Evolutionary conservation across 2,113 vertebrate genomes (phyloP).

Genomic region (Sterrhoptilus dennistouni): DNA sequence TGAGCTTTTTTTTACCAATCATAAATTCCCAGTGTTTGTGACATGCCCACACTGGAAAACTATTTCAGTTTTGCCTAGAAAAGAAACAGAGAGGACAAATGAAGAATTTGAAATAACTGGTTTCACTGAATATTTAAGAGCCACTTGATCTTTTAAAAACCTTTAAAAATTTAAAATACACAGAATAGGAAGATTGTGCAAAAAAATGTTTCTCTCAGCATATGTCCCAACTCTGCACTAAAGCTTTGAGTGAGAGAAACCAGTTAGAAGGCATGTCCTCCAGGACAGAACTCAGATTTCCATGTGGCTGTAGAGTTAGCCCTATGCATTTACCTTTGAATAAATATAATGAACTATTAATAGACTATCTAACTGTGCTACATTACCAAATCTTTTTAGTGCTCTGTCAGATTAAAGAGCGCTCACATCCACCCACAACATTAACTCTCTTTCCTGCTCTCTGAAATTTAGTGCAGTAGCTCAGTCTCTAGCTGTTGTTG

Average conservation of each 20-base stretch:
- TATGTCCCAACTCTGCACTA: background rate
- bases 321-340: background rate
- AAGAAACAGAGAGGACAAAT: background rate
- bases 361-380: background rate
- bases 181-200: background rate
- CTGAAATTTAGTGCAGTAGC: background rate
- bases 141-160: background rate
- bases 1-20: background rate
- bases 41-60: background rate
- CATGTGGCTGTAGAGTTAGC: background rate
- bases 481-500: background rate
- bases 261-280: background rate
- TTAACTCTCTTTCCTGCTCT: background rate
- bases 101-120: background rate
- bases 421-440: background rate
- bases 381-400: background rate
- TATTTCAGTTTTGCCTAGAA: background rate
- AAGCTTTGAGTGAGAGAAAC: background rate
- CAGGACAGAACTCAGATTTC: background rate
- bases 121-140: background rate
- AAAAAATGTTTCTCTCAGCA: background rate
- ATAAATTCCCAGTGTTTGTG: background rate
- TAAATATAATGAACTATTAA: background rate
- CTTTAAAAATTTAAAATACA: background rate
- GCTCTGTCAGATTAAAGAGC: background rate